Conservation (phyloP, 2,797 vertebrate genomes). For the Hydrolagus colliei region DNA sequence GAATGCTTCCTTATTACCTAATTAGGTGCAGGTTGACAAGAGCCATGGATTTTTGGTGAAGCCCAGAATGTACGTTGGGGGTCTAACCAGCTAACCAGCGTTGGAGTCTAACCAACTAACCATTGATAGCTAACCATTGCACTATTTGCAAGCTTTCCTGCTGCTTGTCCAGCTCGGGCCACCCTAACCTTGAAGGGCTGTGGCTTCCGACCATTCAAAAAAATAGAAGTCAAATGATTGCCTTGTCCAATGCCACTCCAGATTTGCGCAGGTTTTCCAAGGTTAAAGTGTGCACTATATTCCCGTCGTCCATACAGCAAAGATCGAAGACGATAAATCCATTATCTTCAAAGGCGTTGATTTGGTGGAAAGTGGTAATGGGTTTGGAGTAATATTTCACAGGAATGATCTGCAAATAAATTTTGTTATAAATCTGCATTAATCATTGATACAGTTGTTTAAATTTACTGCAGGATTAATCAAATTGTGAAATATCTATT, state of each 20-base stretch:
- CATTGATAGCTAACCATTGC: no score
- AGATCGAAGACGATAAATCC: conserved; percentile 79
- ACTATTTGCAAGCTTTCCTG: background rate
- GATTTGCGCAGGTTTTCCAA: conserved; percentile 78
- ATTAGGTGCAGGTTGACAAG: no score
- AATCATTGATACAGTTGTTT: no score
- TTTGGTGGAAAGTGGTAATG: conserved; percentile 78
- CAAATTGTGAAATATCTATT: no score
- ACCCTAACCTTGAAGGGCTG: background rate
- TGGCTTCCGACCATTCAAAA: no score
- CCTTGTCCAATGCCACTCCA: conserved; percentile 59
- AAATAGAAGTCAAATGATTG: conserved; percentile 33
- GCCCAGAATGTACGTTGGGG: no score
- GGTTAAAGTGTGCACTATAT: conserved; percentile 58
- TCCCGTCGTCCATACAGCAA: conserved; percentile 73
- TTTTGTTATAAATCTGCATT: no score
- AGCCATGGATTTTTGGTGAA: no score
- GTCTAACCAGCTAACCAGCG: no score
- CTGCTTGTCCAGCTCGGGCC: background rate
- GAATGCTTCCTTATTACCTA: no score
- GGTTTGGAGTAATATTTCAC: conserved; percentile 59
- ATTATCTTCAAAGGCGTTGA: conserved; percentile 84
- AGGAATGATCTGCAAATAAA: conserved; percentile 54
- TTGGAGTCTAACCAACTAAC: no score
- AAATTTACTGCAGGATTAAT: no score